Evolutionary conservation across 1,140 invertebrate species (phyloP).

Genomic region (Batillaria attramentaria): DNA sequence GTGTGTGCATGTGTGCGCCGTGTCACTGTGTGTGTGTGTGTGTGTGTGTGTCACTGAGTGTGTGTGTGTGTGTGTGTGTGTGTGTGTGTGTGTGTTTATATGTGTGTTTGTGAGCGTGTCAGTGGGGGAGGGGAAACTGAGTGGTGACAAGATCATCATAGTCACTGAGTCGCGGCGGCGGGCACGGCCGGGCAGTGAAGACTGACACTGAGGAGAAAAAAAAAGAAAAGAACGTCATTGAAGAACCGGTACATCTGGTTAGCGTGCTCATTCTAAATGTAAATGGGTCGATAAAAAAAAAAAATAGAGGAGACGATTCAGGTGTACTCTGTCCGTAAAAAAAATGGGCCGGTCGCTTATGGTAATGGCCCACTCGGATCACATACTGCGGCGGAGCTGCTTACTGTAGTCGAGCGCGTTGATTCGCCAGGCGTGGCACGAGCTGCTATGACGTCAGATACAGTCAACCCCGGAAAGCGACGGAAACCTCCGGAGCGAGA

Average conservation of each 20-base stretch:
- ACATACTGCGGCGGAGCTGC: neutral
- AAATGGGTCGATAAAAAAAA: no score
- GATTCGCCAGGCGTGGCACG: neutral
- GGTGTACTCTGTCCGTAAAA: neutral
- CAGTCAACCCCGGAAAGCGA: slow-evolving; percentile 17
- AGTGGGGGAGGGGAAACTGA: neutral
- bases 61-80: slow-evolving; percentile 21
- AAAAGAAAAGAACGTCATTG: no score
- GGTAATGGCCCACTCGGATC: neutral
- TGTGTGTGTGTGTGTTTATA: slow-evolving; percentile 5
- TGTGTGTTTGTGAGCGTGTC: neutral
- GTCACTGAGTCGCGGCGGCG: no score
- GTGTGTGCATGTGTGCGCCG: slow-evolving; percentile 13
- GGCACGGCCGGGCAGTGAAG: no score
- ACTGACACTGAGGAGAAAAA: no score
- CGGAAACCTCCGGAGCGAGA: slow-evolving; percentile 4
- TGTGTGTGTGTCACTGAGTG: slow-evolving; percentile 13
- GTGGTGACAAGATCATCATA: no score
- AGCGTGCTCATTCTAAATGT: no score
- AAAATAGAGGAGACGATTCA: neutral
- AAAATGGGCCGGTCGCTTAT: neutral
- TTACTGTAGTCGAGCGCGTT: neutral
- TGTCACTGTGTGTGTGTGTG: slow-evolving; percentile 1
- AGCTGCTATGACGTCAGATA: slow-evolving; percentile 16
- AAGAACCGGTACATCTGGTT: no score